Conservation (phyloP, 2,888 invertebrate species). For the Mycalesis mineus region DNA sequence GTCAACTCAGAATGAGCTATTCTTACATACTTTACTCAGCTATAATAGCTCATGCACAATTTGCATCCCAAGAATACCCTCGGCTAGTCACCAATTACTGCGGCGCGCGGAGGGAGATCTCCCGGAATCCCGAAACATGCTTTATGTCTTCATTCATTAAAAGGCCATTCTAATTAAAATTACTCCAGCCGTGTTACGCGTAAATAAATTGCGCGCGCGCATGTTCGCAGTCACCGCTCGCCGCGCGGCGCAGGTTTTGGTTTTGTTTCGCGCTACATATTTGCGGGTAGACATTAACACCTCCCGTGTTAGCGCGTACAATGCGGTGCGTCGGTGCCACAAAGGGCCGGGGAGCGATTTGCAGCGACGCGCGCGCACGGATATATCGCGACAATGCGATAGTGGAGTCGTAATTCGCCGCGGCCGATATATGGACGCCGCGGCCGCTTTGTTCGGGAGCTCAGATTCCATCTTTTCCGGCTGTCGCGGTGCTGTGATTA, state of each 20-base stretch:
- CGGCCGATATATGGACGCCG: conserved; percentile 35
- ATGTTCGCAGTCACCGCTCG: conserved; percentile 30
- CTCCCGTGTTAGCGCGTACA: conserved; percentile 39
- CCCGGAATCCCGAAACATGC: conserved; percentile 35
- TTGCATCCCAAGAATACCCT: conserved; percentile 32
- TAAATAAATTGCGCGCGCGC: conserved; percentile 41
- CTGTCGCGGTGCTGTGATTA: conserved; percentile 21
- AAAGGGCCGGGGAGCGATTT: conserved; percentile 39
- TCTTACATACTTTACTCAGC: not conserved
- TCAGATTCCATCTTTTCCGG: conserved; percentile 42
- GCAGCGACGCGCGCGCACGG: conserved; percentile 32
- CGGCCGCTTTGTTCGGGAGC: conserved; percentile 35
- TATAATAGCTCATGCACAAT: not conserved
- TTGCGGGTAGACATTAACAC: conserved; percentile 43
- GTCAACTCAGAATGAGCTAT: no score
- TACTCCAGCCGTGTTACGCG: conserved; percentile 38
- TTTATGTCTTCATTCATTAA: conserved; percentile 49
- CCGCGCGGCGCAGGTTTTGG: conserved; percentile 18
- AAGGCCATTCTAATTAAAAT: conserved; percentile 48
- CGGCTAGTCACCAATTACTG: conserved; percentile 38
- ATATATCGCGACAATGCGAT: conserved; percentile 40
- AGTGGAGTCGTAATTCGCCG: conserved; percentile 35
- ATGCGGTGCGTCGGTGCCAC: conserved; percentile 39
- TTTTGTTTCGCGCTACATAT: conserved; percentile 43
- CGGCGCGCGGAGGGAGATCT: conserved; percentile 32